A percentile compares a stretch with the other conserved stretches of the same genome.
Evolutionary conservation across 2,797 vertebrate genomes (phyloP).

Genomic region (Coreius guichenoti): DNA sequence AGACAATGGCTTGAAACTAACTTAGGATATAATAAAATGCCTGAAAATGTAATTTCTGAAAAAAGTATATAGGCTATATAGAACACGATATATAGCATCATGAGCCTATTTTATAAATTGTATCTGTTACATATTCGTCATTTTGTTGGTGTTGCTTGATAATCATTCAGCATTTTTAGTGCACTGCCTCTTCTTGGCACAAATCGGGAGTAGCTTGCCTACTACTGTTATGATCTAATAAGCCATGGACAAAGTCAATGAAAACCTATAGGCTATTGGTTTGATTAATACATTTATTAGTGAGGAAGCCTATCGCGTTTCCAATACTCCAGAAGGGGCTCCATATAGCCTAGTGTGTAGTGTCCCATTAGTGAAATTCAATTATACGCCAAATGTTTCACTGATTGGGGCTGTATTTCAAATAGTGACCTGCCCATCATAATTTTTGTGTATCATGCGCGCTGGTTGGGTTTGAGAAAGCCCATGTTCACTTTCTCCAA

Average conservation of each 20-base stretch:
- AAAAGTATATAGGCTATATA: background rate
- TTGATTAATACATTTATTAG: background rate
- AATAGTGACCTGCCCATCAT: background rate
- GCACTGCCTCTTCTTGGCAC: background rate
- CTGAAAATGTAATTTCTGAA: background rate
- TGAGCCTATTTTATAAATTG: background rate
- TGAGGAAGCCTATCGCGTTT: background rate
- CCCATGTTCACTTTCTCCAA: conserved; percentile 3
- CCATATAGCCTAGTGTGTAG: background rate
- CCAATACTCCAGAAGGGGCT: background rate
- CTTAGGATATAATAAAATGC: background rate
- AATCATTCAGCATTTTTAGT: background rate
- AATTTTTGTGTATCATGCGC: background rate
- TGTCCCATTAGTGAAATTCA: background rate
- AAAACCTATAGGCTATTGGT: background rate
- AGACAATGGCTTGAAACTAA: background rate
- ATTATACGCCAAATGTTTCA: background rate
- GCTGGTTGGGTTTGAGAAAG: background rate
- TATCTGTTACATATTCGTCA: background rate
- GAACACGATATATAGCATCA: background rate
- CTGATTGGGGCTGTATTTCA: background rate
- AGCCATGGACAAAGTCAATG: background rate
- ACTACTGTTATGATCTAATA: background rate
- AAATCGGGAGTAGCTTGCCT: background rate
- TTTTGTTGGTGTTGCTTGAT: background rate